Base-by-base conservation (phyloP, 2,797 vertebrate species). In the Limosa lapponica region DNA sequence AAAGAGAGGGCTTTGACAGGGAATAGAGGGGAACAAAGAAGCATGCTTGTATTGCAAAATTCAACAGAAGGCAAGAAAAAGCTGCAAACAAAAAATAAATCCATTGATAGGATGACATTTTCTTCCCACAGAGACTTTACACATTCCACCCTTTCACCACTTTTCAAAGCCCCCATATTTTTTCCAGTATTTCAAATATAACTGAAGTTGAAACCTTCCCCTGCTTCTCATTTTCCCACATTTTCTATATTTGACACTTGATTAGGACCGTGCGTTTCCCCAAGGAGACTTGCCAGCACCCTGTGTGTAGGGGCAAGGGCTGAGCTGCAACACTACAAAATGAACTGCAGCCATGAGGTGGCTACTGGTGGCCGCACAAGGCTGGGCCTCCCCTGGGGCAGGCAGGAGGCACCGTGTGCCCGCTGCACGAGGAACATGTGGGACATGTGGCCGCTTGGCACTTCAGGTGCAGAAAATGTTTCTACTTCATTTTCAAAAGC, bases 351-450 rank as follows among this genome's bases (percentile, higher is more conserved):
- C 28, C 8, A 2, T 0, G 13, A 20, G 13, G 65, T 2, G 67
- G 25, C 43, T 15, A 5, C 34, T 8, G 1, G 7, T 12, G 62
- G 5, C 7, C 0, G 0, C 51, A 8, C 3, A 5, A 6, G 16
- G 48, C 4, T 49, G 5, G 5, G 30, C 34, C 39, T 43, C 15
- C 37, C 19, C n/a, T 0, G 16, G 3, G 2, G 43, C 7, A 1
- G 16, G 57, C 1, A 1, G 43, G 22, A 39, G 11, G 7, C 61
- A 46, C 8, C 6, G 0, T 0, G 0, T 8, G 14, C 32, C 25
- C 1, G 2, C 2, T 3, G 5, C 5, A 48, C 1, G 2, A 18
- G 17, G 30, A 10, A 48, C 37, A 8, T 1, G 1, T 0, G 1
- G 37, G 36, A 66, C 8, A 3, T 3, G 11, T 41, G 24, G n/a